phyloP scores from a whole-genome alignment of 64 coral and sea anemone genomes.

The Montipora capricornis region DNA sequence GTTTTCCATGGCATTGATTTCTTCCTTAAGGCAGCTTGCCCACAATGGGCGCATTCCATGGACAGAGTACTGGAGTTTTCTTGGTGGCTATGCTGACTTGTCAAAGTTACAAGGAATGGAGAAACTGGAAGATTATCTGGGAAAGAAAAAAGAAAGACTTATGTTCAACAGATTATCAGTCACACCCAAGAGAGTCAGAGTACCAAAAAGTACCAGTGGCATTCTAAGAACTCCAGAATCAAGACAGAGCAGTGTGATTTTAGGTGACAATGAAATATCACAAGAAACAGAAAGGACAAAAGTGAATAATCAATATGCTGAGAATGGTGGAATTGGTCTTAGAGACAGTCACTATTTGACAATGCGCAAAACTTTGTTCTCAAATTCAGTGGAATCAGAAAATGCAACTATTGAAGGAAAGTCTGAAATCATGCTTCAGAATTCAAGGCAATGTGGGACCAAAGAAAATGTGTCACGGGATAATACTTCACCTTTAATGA shows the following conservation, averaged over 20 bases:
- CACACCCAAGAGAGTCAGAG: background rate
- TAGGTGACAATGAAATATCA: background rate
- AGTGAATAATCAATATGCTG: background rate
- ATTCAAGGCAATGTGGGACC: background rate
- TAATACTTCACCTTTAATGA: background rate
- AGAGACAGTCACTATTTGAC: background rate
- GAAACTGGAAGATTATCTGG: slow-evolving; percentile 79
- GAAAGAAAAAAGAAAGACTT: slow-evolving; percentile 42
- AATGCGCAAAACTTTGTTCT: background rate
- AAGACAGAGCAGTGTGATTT: slow-evolving; percentile 50
- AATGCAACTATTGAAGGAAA: background rate
- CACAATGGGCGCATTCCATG: slow-evolving; percentile 73
- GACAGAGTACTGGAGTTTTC: slow-evolving; percentile 90
- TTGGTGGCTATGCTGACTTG: slow-evolving; percentile 83
- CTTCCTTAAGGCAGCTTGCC: slow-evolving; percentile 67
- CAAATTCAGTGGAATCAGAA: slow-evolving; percentile 16
- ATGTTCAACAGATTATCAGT: slow-evolving; percentile 25
- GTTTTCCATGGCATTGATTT: background rate
- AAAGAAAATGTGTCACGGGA: background rate
- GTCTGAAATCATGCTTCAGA: background rate
- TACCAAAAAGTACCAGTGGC: background rate
- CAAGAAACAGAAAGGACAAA: background rate
- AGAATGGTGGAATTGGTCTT: background rate
- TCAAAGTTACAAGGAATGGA: slow-evolving; percentile 61
- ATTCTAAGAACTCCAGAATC: slow-evolving; percentile 56